Evolutionary conservation across 23 tunicate genomes (phyloP), one percentile per base, ranked within the genome.

Genomic region (Ciona savignyi): DNA sequence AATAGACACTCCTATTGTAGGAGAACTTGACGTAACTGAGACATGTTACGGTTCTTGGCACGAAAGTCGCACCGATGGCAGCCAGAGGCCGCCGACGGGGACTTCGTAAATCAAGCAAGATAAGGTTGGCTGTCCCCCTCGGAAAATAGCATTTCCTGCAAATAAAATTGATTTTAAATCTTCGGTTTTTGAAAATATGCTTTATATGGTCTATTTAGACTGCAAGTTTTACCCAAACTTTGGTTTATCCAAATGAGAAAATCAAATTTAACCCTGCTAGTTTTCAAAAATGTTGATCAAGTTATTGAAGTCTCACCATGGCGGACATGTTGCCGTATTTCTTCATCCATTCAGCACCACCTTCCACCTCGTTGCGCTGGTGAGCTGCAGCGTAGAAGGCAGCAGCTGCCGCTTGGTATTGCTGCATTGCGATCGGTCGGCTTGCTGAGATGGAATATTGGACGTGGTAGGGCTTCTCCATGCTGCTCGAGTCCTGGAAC

Each of bases 1-100:
- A 63, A 63, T 23, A n/a, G 26, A 63, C 26, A n/a, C 28, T 73
- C 97, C 97, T 91, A 91, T 30, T 78, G 63, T 91, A 91, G 91
- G 97, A 91, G 72, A 83, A 83, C 88, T 76, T 73, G 71, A 31
- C 89, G 83, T 81, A 91, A 91, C 91, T 61, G 56, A 6, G 66
- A 91, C 96, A 33, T 77, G 91, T 85, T 91, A 91, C 90, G 97
- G 76, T 76, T 91, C 97, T 85, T 84, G 97, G 80, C 83, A 85
- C 86, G 81, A 72, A 83, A 76, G 83, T 27, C 78, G 83, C 84
- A 76, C 78, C 80, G 63, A 26, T 65, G 61, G 77, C 63, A 84
- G 60, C 65, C 29, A 20, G 71, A 27, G 74, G 49, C 80, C 33
- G 67, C 30, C 60, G 72, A 63, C 95, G 82, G 86, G 95, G 48